Evolutionary conservation across 2,797 vertebrate genomes (phyloP), one percentile per base, ranked within the genome.

Genomic region (Gephyroberyx darwinii): DNA sequence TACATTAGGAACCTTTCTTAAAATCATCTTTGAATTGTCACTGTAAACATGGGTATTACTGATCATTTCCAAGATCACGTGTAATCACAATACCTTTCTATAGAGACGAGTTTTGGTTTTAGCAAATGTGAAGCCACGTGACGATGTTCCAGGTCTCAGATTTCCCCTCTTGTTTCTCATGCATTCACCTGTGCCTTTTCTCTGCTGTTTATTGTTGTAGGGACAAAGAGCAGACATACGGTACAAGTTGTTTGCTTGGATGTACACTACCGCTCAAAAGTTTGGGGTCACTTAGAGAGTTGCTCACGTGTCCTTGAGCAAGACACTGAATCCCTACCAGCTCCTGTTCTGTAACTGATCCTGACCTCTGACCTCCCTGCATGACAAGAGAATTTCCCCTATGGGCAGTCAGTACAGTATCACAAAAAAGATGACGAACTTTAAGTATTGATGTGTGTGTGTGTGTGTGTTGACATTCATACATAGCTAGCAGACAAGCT

Each of bases 401-500:
- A 35, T 35, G 33, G 8, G 33, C 6, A 8, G 8, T 35, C 33
- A 35, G 8, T 35, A 35, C 33, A 35, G 33, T 1, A 35, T 35
- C 33, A 35, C 8, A 35, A 35, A 30, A 2, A 43, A 5, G 26
- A 26, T 26, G 26, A 26, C 4, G 26, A 26, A 2, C 26, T 26
- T 26, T 26, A 26, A 26, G 50, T 66, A 35, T 58, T 35, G 48
- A 31, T 54, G 64, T 80, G 61, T 65, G 65, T 57, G 39, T 53
- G 35, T 60, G 56, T 62, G 58, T 61, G 57, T 53, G 37, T 74
- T 73, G 67, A 80, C 67, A 31, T 76, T 56, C 66, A 48, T 54
- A 19, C 51, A 45, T 59, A 64, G 51, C 33, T n/a, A 26, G 37
- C 48, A 43, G 75, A 86, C 88, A 70, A 74, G 88, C 72, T 2